Base-by-base conservation (phyloP, 2,888 invertebrate genomes). In the Machimus atricapillus region DNA sequence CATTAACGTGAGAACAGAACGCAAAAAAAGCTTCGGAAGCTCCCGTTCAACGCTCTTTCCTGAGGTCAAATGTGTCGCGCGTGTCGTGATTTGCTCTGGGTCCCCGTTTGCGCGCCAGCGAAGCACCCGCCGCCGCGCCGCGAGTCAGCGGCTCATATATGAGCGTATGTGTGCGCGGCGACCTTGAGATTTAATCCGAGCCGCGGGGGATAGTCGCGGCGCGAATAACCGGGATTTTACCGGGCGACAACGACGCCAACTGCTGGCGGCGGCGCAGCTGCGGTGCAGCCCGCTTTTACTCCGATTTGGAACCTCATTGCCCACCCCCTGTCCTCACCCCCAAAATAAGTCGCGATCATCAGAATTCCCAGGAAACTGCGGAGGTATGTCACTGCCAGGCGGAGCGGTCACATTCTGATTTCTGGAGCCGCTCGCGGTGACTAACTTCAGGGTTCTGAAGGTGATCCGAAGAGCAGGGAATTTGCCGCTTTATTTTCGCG, bases 1-100 rank as follows among this genome's bases (percentile, higher is more conserved):
- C 27, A 79, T 52, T 79, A 52, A 79, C 79, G 46, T 79, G 79
- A 79, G 79, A 79, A 79, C 46, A 79, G 40, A 79, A 52, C 79
- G 23, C 79, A 46, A 66, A 66, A n/a, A 79, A 79, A 79, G 79
- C 79, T 79, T 40, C 52, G 79, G 79, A 79, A 52, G 43, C 43
- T 23, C 52, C 52, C 79, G 79, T 79, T 79, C 79, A 79, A 79
- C 52, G 79, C n/a, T 79, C 79, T 79, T 27, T 6, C 27, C 14
- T 52, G 79, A 79, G 79, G 79, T 79, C 79, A 52, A 34, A 79
- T 1, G 31, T 31, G 79, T 52, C 79, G 52, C 79, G 79, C 79
- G 79, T 79, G 79, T 79, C 27, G 27, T 52, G 31, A 79, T 79
- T 79, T 79, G 52, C 52, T 66, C 23, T 12, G 66, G 52, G 52